Percentiles rank a stretch among this genome's conserved stretches.
phyloP scores from a whole-genome alignment of 1,140 invertebrate genomes.

The Achroia grisella region DNA sequence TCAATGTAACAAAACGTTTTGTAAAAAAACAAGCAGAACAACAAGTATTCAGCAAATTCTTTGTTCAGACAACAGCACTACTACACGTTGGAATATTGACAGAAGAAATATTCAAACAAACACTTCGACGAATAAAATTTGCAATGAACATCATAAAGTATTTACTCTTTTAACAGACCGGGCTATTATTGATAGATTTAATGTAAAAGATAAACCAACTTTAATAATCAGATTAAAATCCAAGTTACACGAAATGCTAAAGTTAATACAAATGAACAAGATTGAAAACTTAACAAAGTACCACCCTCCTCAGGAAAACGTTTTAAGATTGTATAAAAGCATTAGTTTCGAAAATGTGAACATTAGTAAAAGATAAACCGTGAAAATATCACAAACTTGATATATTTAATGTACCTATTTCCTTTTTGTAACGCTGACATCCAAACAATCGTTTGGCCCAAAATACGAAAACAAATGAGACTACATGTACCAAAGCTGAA shows the following conservation, averaged over 20 bases:
- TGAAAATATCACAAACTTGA: background rate
- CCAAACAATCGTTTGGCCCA: too few species aligned
- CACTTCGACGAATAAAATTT: slow-evolving; percentile 12
- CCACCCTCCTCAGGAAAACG: background rate
- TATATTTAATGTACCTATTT: too few species aligned
- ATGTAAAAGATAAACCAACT: background rate
- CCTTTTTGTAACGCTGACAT: too few species aligned
- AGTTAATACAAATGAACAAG: slow-evolving; percentile 13
- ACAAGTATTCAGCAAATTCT: slow-evolving; percentile 6
- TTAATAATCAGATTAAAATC: background rate
- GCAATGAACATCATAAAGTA: slow-evolving; percentile 16
- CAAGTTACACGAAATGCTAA: background rate
- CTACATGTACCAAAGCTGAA: too few species aligned
- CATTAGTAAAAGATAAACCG: background rate
- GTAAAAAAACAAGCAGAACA: slow-evolving; percentile 9
- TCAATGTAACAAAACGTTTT: slow-evolving; percentile 9
- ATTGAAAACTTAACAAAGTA: slow-evolving; percentile 18
- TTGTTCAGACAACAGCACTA: slow-evolving; percentile 8
- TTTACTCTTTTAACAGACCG: slow-evolving; percentile 15
- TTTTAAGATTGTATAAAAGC: slow-evolving; percentile 14
- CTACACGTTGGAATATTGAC: background rate
- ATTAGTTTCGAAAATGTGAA: slow-evolving; percentile 9
- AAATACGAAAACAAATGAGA: too few species aligned
- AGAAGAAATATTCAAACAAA: slow-evolving; percentile 16
- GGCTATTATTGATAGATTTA: background rate